Base-by-base conservation (phyloP, 2,113 vertebrate genomes). In the Hippocampus guttulatus region DNA sequence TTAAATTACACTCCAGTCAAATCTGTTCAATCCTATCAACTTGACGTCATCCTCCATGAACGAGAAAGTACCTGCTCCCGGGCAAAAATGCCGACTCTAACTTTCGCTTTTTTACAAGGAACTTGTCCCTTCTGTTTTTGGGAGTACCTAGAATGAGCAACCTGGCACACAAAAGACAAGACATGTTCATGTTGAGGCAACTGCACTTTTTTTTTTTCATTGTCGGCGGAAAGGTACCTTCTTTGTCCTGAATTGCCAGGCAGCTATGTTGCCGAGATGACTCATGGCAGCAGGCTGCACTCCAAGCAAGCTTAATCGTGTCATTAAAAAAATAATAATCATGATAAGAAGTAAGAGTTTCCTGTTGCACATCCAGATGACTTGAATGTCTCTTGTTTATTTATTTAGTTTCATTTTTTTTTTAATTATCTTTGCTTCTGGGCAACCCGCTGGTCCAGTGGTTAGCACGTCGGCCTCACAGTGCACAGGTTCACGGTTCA, bases 351-450 rank as follows among this genome's bases (percentile, higher is more conserved):
- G 2, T 5, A 3, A 20, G 1, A 21, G 33, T 45, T 65, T 18
- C 72, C 23, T 43, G 71, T 74, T 76, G 68, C 18, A 57, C 16
- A 33, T 81, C 68, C 79, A 81, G 73, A 83, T 74, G 16, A 40
- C 45, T 14, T 0, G 5, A 61, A 55, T 6, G 40, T 69, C 75
- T 82, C 81, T 60, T 64, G 30, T 79, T 75, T 1, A 4, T 38
- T 64, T 38, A 0, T 69, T 57, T 76, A 67, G 21, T 11, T 76
- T 38, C 12, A 68, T 69, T 74, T 49, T 49, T n/a, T n/a, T 49
- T 16, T 43, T 47, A 33, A 6, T 38, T 5, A 6, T 38, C 33
- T 38, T 47, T 47, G 12, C 15, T 47, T 64, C 49, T 5, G 33
- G 33, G 33, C 5, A 5, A 38, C 33, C 33, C 33, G 33, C 5